These are phyloP conservation scores for Adrianichthys oophorus DNA, from an alignment of 2,797 vertebrate genomes.

Conservation along the genomic window DNA sequence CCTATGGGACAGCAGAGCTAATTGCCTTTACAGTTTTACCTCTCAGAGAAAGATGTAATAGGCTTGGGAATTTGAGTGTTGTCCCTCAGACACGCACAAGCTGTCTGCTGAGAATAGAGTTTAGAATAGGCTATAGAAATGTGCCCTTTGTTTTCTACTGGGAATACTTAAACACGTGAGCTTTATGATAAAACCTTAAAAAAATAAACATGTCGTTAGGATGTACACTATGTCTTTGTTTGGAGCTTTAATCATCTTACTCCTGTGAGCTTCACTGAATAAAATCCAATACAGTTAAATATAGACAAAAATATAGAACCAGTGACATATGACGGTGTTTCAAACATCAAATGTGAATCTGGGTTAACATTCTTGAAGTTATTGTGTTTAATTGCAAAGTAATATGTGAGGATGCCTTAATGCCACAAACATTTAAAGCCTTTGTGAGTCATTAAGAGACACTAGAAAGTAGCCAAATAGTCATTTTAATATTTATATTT, in stretches of 20 bases:
- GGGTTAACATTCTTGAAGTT: too few species aligned
- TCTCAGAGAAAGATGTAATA: slow-evolving; percentile 60
- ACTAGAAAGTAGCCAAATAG: too few species aligned
- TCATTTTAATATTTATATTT: too few species aligned
- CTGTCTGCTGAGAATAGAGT: slow-evolving; percentile 34
- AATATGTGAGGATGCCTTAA: too few species aligned
- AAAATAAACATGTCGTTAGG: slow-evolving; percentile 20
- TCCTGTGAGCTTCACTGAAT: slow-evolving; percentile 30
- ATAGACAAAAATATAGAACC: too few species aligned
- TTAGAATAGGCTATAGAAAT: slow-evolving; percentile 50
- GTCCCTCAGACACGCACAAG: slow-evolving; percentile 37
- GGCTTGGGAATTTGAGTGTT: slow-evolving; percentile 58
- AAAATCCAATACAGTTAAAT: too few species aligned
- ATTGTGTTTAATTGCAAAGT: too few species aligned
- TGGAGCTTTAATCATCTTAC: slow-evolving; percentile 32
- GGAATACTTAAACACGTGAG: slow-evolving; percentile 24
- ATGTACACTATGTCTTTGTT: slow-evolving; percentile 12
- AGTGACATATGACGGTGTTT: too few species aligned
- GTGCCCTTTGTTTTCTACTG: slow-evolving; percentile 27
- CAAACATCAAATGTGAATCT: too few species aligned
- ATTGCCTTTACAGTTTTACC: slow-evolving; percentile 63
- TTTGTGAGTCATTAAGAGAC: too few species aligned
- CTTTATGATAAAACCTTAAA: slow-evolving; percentile 44
- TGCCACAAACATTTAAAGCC: too few species aligned
- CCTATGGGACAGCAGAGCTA: slow-evolving; percentile 65